These are phyloP conservation scores for Xestobium rufovillosum DNA, from an alignment of 2,888 invertebrate species.

Conservation along the genomic window DNA sequence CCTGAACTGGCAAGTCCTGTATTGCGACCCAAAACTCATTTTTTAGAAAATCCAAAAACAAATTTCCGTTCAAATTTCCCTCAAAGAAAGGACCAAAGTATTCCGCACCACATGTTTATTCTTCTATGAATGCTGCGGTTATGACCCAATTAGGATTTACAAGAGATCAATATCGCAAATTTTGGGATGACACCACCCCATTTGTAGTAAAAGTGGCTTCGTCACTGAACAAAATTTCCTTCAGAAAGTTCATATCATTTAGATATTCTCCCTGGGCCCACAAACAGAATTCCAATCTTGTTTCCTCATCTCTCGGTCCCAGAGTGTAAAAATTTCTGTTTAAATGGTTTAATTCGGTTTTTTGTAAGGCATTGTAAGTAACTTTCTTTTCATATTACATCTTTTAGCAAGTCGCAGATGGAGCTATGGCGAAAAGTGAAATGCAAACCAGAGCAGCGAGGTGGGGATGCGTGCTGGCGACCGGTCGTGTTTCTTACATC, in stretches of 20 bases:
- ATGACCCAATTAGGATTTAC: slow-evolving; percentile 2
- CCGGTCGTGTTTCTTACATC: too few relatives aligned
- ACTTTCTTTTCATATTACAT: too few relatives aligned
- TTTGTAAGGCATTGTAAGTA: too few relatives aligned
- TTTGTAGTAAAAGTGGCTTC: slow-evolving; percentile 9
- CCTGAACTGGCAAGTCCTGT: slow-evolving; percentile 3
- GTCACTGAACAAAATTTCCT: slow-evolving; percentile 8
- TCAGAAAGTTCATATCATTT: slow-evolving; percentile 2
- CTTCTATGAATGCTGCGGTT: slow-evolving; percentile 4
- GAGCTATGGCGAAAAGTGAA: too few relatives aligned
- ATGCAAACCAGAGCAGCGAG: too few relatives aligned
- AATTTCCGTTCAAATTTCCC: slow-evolving; percentile 4
- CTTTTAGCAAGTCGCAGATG: too few relatives aligned
- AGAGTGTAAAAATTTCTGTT: too few relatives aligned
- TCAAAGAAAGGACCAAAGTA: slow-evolving; percentile 2
- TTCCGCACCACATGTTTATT: slow-evolving; percentile 8
- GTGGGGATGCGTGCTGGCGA: too few relatives aligned
- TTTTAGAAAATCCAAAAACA: slow-evolving; percentile 4
- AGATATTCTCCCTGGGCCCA: slow-evolving; percentile 4
- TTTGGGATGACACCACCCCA: slow-evolving; percentile 4
- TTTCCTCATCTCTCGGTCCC: slow-evolving; percentile 6
- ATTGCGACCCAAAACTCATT: slow-evolving; percentile 3
- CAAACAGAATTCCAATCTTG: slow-evolving; percentile 5
- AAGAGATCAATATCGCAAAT: slow-evolving; percentile 5
- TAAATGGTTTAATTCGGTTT: too few relatives aligned